phyloP scores from a whole-genome alignment of 2,797 vertebrate species.

The Fistularia commersonii region DNA sequence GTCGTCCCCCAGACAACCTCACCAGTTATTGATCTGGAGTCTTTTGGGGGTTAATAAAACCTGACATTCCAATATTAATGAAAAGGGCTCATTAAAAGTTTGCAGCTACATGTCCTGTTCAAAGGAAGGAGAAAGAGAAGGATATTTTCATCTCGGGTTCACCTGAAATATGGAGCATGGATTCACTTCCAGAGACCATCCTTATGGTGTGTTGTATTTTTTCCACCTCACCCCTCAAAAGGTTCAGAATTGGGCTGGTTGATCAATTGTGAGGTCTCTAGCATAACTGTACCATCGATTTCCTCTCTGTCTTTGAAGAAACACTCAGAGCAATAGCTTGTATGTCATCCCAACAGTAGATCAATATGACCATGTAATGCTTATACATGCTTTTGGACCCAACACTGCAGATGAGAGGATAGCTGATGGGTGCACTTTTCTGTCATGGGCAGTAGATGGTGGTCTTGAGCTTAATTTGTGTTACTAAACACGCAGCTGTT shows the following conservation, averaged over 20 bases:
- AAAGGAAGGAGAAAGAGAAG: slow-evolving; percentile 51
- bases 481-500: neutral
- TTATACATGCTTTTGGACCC: slow-evolving; percentile 61
- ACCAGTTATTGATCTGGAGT: slow-evolving; percentile 69
- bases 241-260: slow-evolving; percentile 61
- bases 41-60: slow-evolving; percentile 78
- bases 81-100: slow-evolving; percentile 69
- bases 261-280: slow-evolving; percentile 82
- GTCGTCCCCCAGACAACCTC: slow-evolving; percentile 60
- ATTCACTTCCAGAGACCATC: slow-evolving; percentile 37
- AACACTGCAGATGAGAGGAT: slow-evolving; percentile 39
- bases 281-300: slow-evolving; percentile 80
- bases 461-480: slow-evolving; percentile 43
- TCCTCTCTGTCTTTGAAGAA: slow-evolving; percentile 65
- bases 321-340: slow-evolving; percentile 71
- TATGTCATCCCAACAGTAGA: slow-evolving; percentile 70
- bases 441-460: slow-evolving; percentile 62
- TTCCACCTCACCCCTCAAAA: slow-evolving; percentile 13
- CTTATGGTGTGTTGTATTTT: slow-evolving; percentile 27
- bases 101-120: slow-evolving; percentile 35
- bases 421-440: slow-evolving; percentile 18
- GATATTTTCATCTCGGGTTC: slow-evolving; percentile 62
- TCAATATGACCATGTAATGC: slow-evolving; percentile 70
- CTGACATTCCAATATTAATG: slow-evolving; percentile 76
- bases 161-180: slow-evolving; percentile 58